Evolutionary conservation across 1,140 invertebrate genomes (phyloP).

Genomic region (Calephelis virginiensis): DNA sequence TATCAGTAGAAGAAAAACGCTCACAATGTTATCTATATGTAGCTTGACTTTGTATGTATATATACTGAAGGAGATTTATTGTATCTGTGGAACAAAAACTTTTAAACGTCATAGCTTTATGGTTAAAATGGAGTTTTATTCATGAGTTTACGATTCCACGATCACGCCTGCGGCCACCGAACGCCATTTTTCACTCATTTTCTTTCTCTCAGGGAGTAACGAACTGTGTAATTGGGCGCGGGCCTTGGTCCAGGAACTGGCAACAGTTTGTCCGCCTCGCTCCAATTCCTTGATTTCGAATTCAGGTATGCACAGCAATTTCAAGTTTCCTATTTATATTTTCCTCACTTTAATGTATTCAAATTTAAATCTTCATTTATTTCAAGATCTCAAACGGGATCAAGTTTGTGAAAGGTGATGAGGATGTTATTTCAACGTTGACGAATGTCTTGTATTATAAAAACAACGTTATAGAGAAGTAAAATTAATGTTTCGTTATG

Average conservation of each 20-base stretch:
- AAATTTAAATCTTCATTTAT: conserved; percentile 14
- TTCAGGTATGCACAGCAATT: conserved; percentile 27
- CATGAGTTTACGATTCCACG: conserved; percentile 17
- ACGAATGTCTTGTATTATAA: no score
- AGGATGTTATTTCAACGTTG: no score
- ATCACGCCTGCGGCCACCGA: conserved; percentile 39
- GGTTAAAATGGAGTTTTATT: conserved; percentile 13
- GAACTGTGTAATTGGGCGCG: conserved; percentile 69
- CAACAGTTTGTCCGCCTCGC: conserved; percentile 37
- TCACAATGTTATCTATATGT: no score
- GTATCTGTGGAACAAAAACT: neutral
- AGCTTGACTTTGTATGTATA: no score
- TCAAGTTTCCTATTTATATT: conserved; percentile 17
- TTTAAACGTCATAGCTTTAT: conserved; percentile 4
- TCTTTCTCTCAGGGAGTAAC: conserved; percentile 62
- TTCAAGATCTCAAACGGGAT: neutral
- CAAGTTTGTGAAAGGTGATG: no score
- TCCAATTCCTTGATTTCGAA: conserved; percentile 40
- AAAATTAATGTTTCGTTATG: no score
- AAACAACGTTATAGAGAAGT: no score
- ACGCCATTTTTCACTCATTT: conserved; percentile 58
- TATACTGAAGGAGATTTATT: no score
- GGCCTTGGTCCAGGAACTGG: conserved; percentile 46
- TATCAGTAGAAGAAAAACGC: no score
- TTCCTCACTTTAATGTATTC: conserved; percentile 14